Evolutionary conservation across 2,797 vertebrate species (phyloP), one percentile per base, ranked within the genome.

Genomic region (Cottoperca gobio): DNA sequence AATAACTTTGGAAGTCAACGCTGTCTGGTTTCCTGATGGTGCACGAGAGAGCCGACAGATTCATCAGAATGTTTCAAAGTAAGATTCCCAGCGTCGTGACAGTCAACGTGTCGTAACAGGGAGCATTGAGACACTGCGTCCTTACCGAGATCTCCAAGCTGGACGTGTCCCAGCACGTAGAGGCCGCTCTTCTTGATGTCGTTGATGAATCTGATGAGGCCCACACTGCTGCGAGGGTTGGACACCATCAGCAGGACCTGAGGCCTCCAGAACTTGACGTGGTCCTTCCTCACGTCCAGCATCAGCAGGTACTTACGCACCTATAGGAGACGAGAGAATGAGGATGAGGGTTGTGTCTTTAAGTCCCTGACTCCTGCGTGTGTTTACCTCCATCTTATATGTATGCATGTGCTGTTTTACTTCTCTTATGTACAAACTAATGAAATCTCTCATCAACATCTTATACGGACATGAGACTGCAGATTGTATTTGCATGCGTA

Each of bases 161-260:
- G 93, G 10, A 96, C 93, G 35, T 96, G 95, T 24, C 95, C 96
- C 71, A 96, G 84, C 43, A 96, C 95, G 23, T 96, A 96, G 0
- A 96, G 94, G 48, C 95, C 95, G 8, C 96, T 96, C 89, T 96
- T 96, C 87, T 96, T 96, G 70, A 96, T 93, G 88, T 96, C 95
- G 6, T 96, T 96, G 88, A 95, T 91, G 86, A 96, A 96, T 39
- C 90, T 92, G 85, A 96, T 95, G 61, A 96, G 92, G 61, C 94
- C 91, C n/a, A 93, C 89, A 1, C 88, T 94, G 89, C 92, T 88
- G 50, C 94, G 92, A 17, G 95, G 95, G 85, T 96, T 96, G 14
- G 95, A 93, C 35, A 96, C 93, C 93, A 96, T 95, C 66, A 96
- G 90, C 71, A 96, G 91, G 45, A 96, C 63, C 90, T 96, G 96